Evolutionary conservation across 2,113 vertebrate genomes (phyloP).

Genomic region (Australoheros scitulus): DNA sequence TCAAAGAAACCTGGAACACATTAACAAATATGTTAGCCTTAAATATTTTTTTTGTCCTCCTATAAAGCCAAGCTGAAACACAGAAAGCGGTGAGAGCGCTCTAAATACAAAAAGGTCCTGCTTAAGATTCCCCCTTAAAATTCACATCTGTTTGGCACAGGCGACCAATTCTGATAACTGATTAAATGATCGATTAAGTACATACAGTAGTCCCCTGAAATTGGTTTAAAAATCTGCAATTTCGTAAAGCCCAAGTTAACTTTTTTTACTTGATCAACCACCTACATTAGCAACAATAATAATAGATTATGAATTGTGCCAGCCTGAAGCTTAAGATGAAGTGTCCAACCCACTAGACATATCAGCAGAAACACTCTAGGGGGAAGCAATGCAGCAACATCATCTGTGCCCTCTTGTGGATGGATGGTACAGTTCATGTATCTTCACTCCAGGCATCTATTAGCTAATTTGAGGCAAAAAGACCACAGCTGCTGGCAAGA

Average conservation of each 20-base stretch:
- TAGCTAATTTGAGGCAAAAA: conserved; percentile 15
- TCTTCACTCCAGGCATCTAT: not conserved
- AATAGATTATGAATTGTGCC: not conserved
- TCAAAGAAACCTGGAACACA: not conserved
- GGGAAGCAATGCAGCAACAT: conserved; percentile 36
- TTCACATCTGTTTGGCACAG: not conserved
- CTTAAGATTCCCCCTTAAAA: not conserved
- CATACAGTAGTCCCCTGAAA: not conserved
- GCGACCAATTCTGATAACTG: not conserved
- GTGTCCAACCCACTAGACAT: conserved; percentile 19
- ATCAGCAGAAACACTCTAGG: conserved; percentile 31
- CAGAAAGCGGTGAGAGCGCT: too few species aligned
- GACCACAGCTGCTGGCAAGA: conserved; percentile 29
- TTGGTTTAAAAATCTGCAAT: not conserved
- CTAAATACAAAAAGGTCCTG: not conserved
- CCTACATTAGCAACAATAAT: not conserved
- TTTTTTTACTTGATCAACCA: not conserved
- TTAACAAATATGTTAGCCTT: not conserved
- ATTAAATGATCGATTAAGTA: not conserved
- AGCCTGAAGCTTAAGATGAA: not conserved
- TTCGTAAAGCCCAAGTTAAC: not conserved
- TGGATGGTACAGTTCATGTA: conserved; percentile 64
- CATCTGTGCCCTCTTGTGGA: conserved; percentile 82
- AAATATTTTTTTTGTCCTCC: too few species aligned
- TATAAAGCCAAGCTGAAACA: too few species aligned